phyloP scores from a whole-genome alignment of 2,888 invertebrate species.

The Lithophane semibrunnea region DNA sequence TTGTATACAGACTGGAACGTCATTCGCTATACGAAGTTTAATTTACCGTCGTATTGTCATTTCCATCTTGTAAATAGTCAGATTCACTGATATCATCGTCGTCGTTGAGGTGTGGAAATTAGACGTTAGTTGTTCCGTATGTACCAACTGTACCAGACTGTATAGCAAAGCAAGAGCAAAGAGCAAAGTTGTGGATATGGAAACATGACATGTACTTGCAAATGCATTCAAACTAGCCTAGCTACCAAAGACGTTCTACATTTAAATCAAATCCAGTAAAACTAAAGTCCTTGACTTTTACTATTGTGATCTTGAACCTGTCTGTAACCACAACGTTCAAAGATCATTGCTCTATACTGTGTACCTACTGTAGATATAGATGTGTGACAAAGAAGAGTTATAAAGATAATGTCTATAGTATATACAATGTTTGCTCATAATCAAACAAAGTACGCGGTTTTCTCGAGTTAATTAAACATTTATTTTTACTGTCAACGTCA shows the following conservation, averaged over 20 bases:
- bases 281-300: conserved; percentile 10
- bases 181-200: not conserved
- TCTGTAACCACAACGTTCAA: conserved; percentile 17
- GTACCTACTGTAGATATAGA: not conserved
- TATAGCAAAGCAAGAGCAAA: not conserved
- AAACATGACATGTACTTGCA: not conserved
- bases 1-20: no score
- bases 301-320: conserved; percentile 5
- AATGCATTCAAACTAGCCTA: not conserved
- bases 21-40: no score
- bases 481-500: conserved; percentile 18
- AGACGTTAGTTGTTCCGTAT: not conserved
- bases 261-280: not conserved
- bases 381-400: conserved; percentile 17
- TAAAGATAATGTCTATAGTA: conserved; percentile 26
- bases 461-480: conserved; percentile 34
- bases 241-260: not conserved
- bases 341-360: conserved; percentile 33
- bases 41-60: no score
- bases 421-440: conserved; percentile 19
- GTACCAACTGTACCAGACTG: no score
- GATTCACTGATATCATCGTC: not conserved
- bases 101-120: not conserved
- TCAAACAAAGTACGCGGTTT: conserved; percentile 33
- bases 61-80: not conserved